A percentile compares a stretch with the other conserved stretches of the same genome.
These are phyloP conservation scores for Butorides virescens DNA, from an alignment of 2,113 vertebrate genomes.

Conservation along the genomic window DNA sequence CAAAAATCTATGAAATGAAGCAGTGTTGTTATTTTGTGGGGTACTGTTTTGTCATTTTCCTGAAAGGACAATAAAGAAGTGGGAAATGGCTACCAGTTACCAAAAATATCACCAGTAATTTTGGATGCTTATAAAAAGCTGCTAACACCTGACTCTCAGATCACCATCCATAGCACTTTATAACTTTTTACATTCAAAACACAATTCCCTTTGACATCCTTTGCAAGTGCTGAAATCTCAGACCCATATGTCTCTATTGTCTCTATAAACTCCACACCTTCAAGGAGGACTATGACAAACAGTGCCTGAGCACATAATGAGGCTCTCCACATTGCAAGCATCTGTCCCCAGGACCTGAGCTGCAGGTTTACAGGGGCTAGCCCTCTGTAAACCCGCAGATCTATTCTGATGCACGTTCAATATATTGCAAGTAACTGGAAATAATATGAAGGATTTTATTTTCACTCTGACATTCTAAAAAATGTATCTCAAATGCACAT, in stretches of 20 bases:
- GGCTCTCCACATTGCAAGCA: not conserved
- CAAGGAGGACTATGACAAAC: not conserved
- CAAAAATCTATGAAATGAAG: not conserved
- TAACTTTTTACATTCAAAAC: not conserved
- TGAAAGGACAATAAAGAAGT: not conserved
- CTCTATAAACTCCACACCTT: not conserved
- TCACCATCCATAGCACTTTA: not conserved
- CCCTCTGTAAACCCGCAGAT: not conserved
- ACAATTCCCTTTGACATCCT: not conserved
- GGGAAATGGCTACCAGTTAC: not conserved
- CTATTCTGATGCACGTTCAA: not conserved
- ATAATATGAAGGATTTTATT: not conserved
- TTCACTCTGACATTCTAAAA: not conserved
- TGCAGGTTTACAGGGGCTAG: not conserved
- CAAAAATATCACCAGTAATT: not conserved
- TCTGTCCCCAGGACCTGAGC: not conserved
- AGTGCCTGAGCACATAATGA: not conserved
- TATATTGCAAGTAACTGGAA: not conserved
- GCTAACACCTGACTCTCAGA: not conserved
- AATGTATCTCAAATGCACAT: not conserved
- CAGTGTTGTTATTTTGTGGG: not conserved
- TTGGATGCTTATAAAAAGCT: not conserved
- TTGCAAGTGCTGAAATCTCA: not conserved
- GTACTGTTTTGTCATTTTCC: not conserved
- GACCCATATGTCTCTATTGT: rapidly evolving